Percentiles rank a stretch among this genome's conserved stretches.
These are phyloP conservation scores for Thymelicus acteon DNA, from an alignment of 2,888 invertebrate species.

Conservation along the genomic window DNA sequence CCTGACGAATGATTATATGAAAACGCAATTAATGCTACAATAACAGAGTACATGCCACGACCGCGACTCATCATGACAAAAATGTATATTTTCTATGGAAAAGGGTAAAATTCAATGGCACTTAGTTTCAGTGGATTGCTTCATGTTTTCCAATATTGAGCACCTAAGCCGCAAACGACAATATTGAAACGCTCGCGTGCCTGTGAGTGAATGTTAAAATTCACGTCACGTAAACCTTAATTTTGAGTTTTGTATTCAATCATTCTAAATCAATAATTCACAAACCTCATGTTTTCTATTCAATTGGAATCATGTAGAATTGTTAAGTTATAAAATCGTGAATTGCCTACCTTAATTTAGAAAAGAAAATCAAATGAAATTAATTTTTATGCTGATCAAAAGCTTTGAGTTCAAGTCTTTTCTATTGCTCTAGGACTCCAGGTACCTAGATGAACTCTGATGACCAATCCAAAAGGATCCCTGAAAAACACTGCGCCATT, in stretches of 20 bases:
- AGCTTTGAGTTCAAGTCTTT: no score
- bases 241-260: constrained; percentile 17
- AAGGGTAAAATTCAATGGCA: background rate
- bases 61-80: background rate
- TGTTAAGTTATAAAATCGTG: constrained; percentile 1
- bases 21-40: no score
- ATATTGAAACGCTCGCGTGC: constrained; percentile 11
- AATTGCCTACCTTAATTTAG: background rate
- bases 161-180: constrained; percentile 9
- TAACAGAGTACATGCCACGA: no score
- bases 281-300: background rate
- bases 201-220: constrained; percentile 19
- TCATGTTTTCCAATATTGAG: constrained; percentile 2
- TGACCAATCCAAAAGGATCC: no score
- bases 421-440: no score
- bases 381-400: no score
- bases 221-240: constrained; percentile 17
- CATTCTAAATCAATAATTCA: background rate
- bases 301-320: constrained; percentile 1
- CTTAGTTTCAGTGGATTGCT: background rate
- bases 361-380: background rate
- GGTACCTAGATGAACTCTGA: no score
- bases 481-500: no score
- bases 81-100: background rate
- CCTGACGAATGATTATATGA: no score